Evolutionary conservation across 2,113 vertebrate genomes (phyloP), one percentile per base, ranked within the genome.

Genomic region (Gymnorhina tibicen): DNA sequence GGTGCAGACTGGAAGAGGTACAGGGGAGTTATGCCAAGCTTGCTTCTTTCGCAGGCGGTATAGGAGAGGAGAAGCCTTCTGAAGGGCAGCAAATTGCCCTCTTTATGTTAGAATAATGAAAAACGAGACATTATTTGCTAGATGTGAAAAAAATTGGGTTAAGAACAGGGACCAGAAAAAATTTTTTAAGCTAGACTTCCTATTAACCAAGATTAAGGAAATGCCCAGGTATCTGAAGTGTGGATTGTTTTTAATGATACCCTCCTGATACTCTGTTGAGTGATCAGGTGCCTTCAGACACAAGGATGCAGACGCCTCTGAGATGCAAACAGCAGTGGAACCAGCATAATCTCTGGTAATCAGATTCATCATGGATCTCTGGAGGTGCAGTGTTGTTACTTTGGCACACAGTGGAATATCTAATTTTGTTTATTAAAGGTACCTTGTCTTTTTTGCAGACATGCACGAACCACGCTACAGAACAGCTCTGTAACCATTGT

Each of bases 391-490:
- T 50, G 47, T 32, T 46, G 52, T 91, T 94, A 67, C 52, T 91
- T 87, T 49, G 44, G 62, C 79, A 2, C 16, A 28, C 28, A 46
- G 30, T 21, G 56, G 27, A 69, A 9, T 44, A 53, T 37, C 41
- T 17, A 6, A 7, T 82, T 93, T 73, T 64, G 13, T 85, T 44
- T 55, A 42, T 82, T 68, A 14, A 6, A 68, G 76, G 39, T 39
- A 68, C 15, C 15, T 60, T 72, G 13, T 56, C 24, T 52, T 87
- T 55, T 85, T 91, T 68, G 62, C 58, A n/a, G 58, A 21, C 0
- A 0, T 53, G 53, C 14, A 35, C 41, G 53, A 80, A 66, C 5
- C 22, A 32, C 0, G 0, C 49, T 49, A 7, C 55, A 33, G 30
- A 87, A 27, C 21, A 81, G 16, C 33, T 86, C 22, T 47, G 5